Evolutionary conservation across 2,888 invertebrate species (phyloP), one percentile per base, ranked within the genome.

Genomic region (Nomada fabriciana): DNA sequence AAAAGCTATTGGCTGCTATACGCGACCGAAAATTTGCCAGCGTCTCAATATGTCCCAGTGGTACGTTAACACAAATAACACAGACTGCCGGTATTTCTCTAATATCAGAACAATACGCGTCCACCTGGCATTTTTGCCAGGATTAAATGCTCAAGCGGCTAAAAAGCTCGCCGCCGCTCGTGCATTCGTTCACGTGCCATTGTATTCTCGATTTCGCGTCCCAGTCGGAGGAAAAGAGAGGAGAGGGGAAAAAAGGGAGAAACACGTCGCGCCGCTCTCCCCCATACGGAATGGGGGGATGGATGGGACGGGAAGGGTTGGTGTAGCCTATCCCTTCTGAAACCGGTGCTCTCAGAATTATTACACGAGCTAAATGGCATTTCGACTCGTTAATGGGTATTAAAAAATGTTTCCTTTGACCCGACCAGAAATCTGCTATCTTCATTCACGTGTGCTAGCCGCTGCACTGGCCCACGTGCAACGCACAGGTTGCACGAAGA

Each of bases 321-420:
- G 10, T 18, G 23, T 2, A 18, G 29, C 18, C 52, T 29, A 43
- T 36, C 55, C 47, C 52, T 47, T 52, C 47, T 61, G 50, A 70
- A 70, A 67, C 55, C 25, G 57, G 11, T 61, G 74, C 82, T 83
- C 74, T 83, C 74, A 82, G 73, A 83, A 83, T 83, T 83, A 83
- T 82, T 83, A 83, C 83, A 61, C 68, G 57, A 70, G 43, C 67
- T 74, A 77, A 77, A 78, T 82, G 82, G 65, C 78, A 77, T 63
- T 77, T 74, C 20, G 67, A 43, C 61, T 78, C 53, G 83, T 83
- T 83, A 83, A 83, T 81, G 83, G 82, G 83, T 78, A 83, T 83
- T 82, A 83, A 83, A 78, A 82, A 83, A 78, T 68, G 78, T 81
- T 81, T 81, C 81, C 52, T 81, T 74, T 70, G 69, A 70, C 77